Evolutionary conservation across 2,888 invertebrate genomes (phyloP).

Genomic region (Microctonus aethiopoides): DNA sequence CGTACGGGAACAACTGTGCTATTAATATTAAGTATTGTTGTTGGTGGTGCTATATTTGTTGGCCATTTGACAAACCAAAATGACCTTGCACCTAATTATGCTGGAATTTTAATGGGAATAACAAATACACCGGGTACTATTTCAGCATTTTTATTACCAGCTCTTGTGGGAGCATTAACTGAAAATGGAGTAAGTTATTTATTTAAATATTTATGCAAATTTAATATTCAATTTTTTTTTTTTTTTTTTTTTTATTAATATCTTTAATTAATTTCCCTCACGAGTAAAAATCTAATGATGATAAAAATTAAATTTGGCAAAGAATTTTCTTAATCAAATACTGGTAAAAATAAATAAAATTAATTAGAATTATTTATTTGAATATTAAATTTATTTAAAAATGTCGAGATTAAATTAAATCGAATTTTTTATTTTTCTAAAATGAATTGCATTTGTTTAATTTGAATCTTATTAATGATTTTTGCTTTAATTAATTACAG

Average conservation of each 20-base stretch:
- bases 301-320: no score
- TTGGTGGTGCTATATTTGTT: slow-evolving; percentile 59
- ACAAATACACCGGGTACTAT: slow-evolving; percentile 64
- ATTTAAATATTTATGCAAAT: neutral
- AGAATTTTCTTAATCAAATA: no score
- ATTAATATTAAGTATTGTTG: slow-evolving; percentile 54
- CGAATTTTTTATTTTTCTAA: no score
- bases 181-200: slow-evolving; percentile 53
- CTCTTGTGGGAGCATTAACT: slow-evolving; percentile 55
- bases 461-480: neutral
- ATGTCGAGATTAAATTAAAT: no score
- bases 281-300: no score
- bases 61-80: slow-evolving; percentile 63
- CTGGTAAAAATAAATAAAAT: no score
- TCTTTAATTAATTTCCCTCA: no score
- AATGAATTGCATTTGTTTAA: no score
- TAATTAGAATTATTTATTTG: no score
- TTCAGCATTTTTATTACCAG: slow-evolving; percentile 60
- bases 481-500: slow-evolving; percentile 40
- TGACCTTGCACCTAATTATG: slow-evolving; percentile 63
- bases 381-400: no score
- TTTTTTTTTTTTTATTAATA: no score
- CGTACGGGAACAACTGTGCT: slow-evolving; percentile 49
- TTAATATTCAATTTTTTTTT: neutral
- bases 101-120: slow-evolving; percentile 64